Conservation (phyloP, 2,888 invertebrate species). For the Tridacna gigas region DNA sequence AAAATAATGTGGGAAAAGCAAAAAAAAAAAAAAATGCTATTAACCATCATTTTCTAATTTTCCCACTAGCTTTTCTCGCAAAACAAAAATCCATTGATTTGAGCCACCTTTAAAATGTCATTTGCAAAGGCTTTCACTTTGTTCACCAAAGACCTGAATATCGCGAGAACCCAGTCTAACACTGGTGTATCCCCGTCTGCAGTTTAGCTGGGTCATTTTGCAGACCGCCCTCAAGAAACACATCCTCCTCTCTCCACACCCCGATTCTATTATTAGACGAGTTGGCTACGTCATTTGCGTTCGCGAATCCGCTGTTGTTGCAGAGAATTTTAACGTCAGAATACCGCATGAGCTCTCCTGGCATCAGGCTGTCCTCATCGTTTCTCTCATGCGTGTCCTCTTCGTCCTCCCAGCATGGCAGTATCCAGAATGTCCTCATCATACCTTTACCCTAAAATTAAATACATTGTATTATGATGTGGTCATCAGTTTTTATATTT, state of each 20-base stretch:
- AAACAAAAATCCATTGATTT: too few relatives aligned
- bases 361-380: constrained; percentile 26
- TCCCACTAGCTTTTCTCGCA: background rate
- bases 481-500: too few relatives aligned
- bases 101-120: too few relatives aligned
- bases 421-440: constrained; percentile 65
- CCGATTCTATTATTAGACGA: constrained; percentile 8
- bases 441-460: constrained; percentile 62
- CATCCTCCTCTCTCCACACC: constrained; percentile 58
- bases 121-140: too few relatives aligned
- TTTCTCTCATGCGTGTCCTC: constrained; percentile 18
- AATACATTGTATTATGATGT: too few relatives aligned
- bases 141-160: background rate
- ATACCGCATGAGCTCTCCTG: constrained; percentile 52
- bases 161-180: constrained; percentile 1
- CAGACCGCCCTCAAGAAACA: constrained; percentile 33
- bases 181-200: constrained; percentile 14
- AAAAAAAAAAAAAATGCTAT: background rate
- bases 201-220: constrained; percentile 1
- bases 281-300: background rate
- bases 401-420: constrained; percentile 48
- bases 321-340: constrained; percentile 34
- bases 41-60: background rate
- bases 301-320: background rate
- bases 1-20: background rate